Percentiles rank a stretch among this genome's conserved stretches.
phyloP scores from a whole-genome alignment of 30 jellyfish, hydroid and myxozoan species.

The Hydra vulgaris region DNA sequence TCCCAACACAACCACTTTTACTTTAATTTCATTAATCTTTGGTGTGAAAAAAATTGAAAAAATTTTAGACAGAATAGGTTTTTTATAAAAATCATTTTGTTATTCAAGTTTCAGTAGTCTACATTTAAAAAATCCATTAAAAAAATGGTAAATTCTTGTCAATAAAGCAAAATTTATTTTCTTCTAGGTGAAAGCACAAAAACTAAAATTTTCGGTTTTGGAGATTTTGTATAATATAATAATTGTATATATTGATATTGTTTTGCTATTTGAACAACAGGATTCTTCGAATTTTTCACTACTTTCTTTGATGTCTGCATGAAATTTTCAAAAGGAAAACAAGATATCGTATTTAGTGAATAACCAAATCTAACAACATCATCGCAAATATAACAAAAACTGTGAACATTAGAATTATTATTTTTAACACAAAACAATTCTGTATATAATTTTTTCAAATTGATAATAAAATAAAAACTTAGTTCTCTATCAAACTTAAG shows the following conservation, averaged over 20 bases:
- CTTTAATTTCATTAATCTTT: background rate
- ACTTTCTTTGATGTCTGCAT: conserved; percentile 1
- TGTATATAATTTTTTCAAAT: conserved; percentile 18
- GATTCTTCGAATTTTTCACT: background rate
- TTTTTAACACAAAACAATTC: conserved; percentile 16
- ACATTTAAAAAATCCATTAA: background rate
- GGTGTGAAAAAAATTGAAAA: background rate
- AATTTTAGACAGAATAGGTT: background rate
- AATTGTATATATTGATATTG: background rate
- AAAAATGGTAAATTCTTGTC: background rate
- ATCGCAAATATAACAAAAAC: conserved; percentile 7
- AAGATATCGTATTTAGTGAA: conserved; percentile 16
- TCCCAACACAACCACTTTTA: background rate
- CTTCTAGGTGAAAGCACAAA: background rate
- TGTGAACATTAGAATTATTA: conserved; percentile 34
- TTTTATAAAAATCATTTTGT: background rate
- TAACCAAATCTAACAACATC: conserved; percentile 17
- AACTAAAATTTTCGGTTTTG: background rate
- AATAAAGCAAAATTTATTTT: background rate
- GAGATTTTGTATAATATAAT: background rate
- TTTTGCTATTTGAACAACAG: background rate
- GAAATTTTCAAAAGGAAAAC: conserved; percentile 8
- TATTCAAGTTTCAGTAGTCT: background rate
- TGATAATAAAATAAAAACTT: conserved; percentile 20
- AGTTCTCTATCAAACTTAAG: conserved; percentile 19